Conservation (phyloP, 2,797 vertebrate genomes). For the Enteromius afrohamiltoni region DNA sequence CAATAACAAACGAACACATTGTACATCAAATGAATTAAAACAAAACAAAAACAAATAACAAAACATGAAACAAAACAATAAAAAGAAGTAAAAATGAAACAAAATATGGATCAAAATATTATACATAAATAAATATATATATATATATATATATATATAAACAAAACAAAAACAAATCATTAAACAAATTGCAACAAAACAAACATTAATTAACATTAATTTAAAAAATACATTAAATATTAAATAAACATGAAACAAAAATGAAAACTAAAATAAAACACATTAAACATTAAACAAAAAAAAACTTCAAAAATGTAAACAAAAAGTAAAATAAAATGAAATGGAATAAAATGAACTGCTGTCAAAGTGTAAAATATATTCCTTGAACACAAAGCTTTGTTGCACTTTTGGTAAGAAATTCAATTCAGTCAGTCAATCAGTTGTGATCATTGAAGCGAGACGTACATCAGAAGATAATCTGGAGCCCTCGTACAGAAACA, state of each 20-base stretch:
- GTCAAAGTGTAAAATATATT: background rate
- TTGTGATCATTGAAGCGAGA: slow-evolving; percentile 11
- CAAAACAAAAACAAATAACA: too few relatives aligned
- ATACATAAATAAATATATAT: too few relatives aligned
- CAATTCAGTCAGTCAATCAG: background rate
- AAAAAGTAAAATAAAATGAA: background rate
- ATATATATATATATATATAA: too few relatives aligned
- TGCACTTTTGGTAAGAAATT: background rate
- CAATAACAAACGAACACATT: background rate
- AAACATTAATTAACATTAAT: too few relatives aligned
- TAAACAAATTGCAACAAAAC: too few relatives aligned
- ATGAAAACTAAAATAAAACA: background rate
- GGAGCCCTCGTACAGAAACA: slow-evolving; percentile 1
- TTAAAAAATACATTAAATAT: too few relatives aligned
- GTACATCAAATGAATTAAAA: too few relatives aligned
- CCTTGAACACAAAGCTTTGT: background rate
- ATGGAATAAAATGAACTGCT: background rate
- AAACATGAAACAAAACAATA: too few relatives aligned
- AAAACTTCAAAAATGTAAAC: background rate
- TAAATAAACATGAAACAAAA: background rate
- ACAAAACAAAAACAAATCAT: too few relatives aligned
- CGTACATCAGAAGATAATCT: slow-evolving; percentile 27
- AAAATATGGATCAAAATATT: too few relatives aligned
- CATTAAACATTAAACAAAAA: background rate
- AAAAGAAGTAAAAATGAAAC: too few relatives aligned